Evolutionary conservation across 2,113 vertebrate genomes (phyloP), one percentile per base, ranked within the genome.

Genomic region (Prolemur simus): DNA sequence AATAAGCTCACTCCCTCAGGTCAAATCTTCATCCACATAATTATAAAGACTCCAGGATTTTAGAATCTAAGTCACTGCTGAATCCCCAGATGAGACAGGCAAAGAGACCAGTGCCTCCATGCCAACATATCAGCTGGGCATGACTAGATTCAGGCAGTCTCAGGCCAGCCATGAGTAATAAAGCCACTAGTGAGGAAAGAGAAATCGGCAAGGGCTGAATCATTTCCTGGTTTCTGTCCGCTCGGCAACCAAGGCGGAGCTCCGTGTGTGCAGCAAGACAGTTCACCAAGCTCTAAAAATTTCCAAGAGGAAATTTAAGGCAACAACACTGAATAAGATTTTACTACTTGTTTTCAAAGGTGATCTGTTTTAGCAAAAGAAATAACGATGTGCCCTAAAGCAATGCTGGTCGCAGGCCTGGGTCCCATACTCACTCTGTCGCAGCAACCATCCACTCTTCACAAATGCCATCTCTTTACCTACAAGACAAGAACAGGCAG

Each of bases 361-460:
- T 27, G 45, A 78, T 77, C 60, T 56, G 11, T 85, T 83, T 88
- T 14, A 49, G 32, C 74, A 85, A 71, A 84, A 85, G 47, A 87
- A 74, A 54, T 39, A 73, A 71, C 87, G 9, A 87, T 29, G 4
- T 54, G 20, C 12, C 47, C 69, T 63, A 68, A n/a, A 10, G 52
- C 42, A 66, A 69, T 15, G 23, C 11, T 32, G 73, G 93, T 78
- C 93, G 18, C 5, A 96, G 45, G 49, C 60, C 56, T 66, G 8
- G 8, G 58, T 3, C 45, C 12, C 0, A 6, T 94, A 98, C 99
- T 99, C 95, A 99, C 99, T 99, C 97, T 99, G 99, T 80, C 98
- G 98, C 78, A 99, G 98, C 94, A 99, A 95, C 99, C 99, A 99
- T 17, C 99, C 99, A 0, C 99, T 99, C 97, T 99, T 99, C 97